Evolutionary conservation across 2,888 invertebrate genomes (phyloP), one percentile per base, ranked within the genome.

Genomic region (Morpho deidamia): DNA sequence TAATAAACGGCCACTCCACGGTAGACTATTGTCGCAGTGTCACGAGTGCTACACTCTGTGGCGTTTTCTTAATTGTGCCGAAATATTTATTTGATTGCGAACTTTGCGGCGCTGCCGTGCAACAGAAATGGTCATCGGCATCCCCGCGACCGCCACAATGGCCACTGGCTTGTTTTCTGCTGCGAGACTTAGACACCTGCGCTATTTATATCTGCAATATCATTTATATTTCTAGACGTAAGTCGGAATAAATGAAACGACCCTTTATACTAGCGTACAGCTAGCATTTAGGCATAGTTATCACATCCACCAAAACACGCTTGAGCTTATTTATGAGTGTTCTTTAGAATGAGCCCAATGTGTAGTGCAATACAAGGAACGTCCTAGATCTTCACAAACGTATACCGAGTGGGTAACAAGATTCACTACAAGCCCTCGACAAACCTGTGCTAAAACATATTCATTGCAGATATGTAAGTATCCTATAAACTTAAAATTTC

Each of bases 11-110:
- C 71, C 58, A 62, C 86, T 87, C 87, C 70, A 85, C 66, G 46
- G 72, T 51, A 50, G 56, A 51, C 70, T 66, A 67, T 81, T 72
- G 71, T 72, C 73, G 76, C 80, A 75, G 78, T 83, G 85, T 86
- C 87, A 86, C 86, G 85, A 88, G 85, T 79, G 87, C 85, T 86
- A 85, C 86, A 81, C 84, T 82, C 83, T 83, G 76, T 81, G 83
- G 81, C 83, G 83, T 85, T 88, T 88, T 89, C 88, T 89, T 89
- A 89, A 89, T 89, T 89, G 89, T 89, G 87, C 88, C 89, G 86
- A 89, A 89, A 88, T 89, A 89, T 89, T 89, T 89, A 89, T 89
- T 89, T 89, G 89, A 89, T 89, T 88, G 88, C 86, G 69, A 81
- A 82, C 75, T 80, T 78, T 81, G 84, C 82, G 81, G 80, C 85